Conservation (phyloP, 2,113 vertebrate genomes). For the Passer montanus region DNA sequence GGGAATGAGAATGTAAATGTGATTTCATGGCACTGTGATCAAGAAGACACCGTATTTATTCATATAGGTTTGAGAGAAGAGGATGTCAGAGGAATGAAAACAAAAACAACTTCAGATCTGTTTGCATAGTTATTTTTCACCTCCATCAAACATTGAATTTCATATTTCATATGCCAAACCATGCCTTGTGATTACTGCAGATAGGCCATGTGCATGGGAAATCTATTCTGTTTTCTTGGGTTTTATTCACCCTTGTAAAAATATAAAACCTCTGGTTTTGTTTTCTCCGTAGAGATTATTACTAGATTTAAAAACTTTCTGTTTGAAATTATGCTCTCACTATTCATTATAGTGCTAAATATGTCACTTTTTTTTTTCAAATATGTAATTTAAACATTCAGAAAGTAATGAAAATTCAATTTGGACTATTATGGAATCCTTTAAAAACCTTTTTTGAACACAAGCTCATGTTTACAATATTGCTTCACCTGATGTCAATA, state of each 20-base stretch:
- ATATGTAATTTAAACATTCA: background rate
- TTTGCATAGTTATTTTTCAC: conserved; percentile 10
- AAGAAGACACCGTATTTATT: background rate
- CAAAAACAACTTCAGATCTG: background rate
- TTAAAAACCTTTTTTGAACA: background rate
- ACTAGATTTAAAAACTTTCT: background rate
- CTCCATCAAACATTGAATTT: background rate
- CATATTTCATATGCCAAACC: background rate
- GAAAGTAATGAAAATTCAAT: background rate
- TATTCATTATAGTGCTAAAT: conserved; percentile 26
- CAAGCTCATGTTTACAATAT: background rate
- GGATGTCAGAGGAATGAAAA: background rate
- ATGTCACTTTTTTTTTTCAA: background rate
- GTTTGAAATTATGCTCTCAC: background rate
- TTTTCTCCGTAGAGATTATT: background rate
- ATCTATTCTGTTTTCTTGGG: background rate
- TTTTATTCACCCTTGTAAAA: conserved; percentile 18
- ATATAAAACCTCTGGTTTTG: background rate
- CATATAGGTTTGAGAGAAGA: background rate
- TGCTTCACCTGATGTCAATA: background rate
- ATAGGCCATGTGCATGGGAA: background rate
- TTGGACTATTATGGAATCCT: background rate
- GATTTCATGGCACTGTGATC: conserved; percentile 31
- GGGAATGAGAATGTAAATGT: conserved; percentile 22
- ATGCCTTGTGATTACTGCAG: background rate